phyloP scores from a whole-genome alignment of 2,888 invertebrate genomes.

The Lordiphosa andalusiaca region DNA sequence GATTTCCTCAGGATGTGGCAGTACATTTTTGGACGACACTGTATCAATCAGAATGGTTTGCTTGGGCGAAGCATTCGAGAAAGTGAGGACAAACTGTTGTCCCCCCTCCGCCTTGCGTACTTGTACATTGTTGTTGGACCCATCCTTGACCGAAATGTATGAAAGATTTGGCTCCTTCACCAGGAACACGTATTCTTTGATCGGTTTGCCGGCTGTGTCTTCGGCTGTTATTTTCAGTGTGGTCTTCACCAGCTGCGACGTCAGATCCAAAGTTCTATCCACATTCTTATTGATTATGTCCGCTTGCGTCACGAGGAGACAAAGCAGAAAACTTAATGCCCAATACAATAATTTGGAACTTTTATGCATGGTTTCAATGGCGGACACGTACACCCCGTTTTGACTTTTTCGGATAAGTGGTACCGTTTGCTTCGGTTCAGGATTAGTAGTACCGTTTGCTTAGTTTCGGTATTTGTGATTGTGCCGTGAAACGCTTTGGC shows the following conservation, averaged over 20 bases:
- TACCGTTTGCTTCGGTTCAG: too few species aligned
- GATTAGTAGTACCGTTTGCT: too few species aligned
- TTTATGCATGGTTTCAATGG: too few species aligned
- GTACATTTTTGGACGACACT: slow-evolving; percentile 87
- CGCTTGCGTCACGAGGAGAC: slow-evolving; percentile 67
- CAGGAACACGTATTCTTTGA: slow-evolving; percentile 86
- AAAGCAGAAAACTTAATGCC: too few species aligned
- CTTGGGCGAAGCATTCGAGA: slow-evolving; percentile 79
- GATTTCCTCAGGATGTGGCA: slow-evolving; percentile 93
- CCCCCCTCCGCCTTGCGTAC: slow-evolving; percentile 81
- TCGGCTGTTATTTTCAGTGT: slow-evolving; percentile 89
- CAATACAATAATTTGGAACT: neutral
- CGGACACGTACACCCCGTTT: too few species aligned
- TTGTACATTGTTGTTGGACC: slow-evolving; percentile 83
- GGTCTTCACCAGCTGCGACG: slow-evolving; percentile 93
- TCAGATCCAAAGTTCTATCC: slow-evolving; percentile 91
- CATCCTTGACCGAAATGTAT: slow-evolving; percentile 87
- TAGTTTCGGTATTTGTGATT: too few species aligned
- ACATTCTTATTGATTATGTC: slow-evolving; percentile 88
- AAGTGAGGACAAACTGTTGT: slow-evolving; percentile 82
- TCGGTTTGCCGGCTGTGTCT: slow-evolving; percentile 88
- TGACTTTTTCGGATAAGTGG: too few species aligned
- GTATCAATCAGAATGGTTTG: slow-evolving; percentile 83
- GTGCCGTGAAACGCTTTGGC: too few species aligned
- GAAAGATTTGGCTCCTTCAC: slow-evolving; percentile 85